These are phyloP conservation scores for Micrastur ruficollis DNA, from an alignment of 2,797 vertebrate species.

Conservation along the genomic window DNA sequence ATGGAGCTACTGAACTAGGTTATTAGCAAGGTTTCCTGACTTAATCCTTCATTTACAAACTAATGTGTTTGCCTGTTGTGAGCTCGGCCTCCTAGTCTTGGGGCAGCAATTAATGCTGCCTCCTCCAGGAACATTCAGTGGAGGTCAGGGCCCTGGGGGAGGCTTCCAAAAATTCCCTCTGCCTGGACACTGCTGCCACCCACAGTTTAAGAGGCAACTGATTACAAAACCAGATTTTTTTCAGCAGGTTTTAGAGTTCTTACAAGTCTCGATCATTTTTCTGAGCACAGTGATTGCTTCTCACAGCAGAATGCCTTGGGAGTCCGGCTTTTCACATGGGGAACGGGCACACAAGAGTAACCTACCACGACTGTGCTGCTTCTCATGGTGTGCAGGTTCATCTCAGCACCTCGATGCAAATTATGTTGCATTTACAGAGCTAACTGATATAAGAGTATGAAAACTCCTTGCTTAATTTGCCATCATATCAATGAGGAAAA, in stretches of 20 bases:
- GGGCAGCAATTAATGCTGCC: conserved; percentile 16
- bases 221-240: background rate
- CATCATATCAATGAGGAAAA: background rate
- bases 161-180: conserved; percentile 4
- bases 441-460: background rate
- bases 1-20: conserved; percentile 7
- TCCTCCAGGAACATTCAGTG: conserved; percentile 14
- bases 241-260: background rate
- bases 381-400: rapidly evolving
- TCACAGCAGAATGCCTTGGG: background rate
- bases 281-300: background rate
- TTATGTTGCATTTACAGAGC: background rate
- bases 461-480: background rate
- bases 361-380: background rate
- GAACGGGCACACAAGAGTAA: background rate
- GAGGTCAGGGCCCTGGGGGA: background rate
- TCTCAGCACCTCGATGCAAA: background rate
- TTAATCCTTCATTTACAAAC: conserved; percentile 52
- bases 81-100: background rate
- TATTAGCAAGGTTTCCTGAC: conserved; percentile 37
- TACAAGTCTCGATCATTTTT: background rate
- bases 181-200: conserved; percentile 36
- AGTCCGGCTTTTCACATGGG: background rate
- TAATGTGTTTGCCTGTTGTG: background rate
- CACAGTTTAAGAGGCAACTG: conserved; percentile 6